phyloP scores from a whole-genome alignment of 1,140 invertebrate species.

The Bombus affinis region DNA sequence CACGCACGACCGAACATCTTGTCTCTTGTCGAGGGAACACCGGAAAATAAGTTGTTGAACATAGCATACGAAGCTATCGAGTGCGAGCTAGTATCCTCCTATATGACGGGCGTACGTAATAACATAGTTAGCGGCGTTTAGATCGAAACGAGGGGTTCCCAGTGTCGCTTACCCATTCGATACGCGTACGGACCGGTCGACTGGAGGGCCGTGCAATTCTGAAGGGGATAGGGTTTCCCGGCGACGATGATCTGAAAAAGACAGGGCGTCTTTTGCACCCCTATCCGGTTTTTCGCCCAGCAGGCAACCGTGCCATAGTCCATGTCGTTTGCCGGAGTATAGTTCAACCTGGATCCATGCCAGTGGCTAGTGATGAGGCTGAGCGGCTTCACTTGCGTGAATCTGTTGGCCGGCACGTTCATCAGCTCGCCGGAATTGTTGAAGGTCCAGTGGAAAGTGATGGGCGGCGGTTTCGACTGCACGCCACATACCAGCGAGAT shows the following conservation, averaged over 20 bases:
- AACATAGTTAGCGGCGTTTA: constrained; percentile 48
- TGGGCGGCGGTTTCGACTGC: constrained; percentile 91
- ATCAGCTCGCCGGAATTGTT: constrained; percentile 93
- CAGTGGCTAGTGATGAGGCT: constrained; percentile 82
- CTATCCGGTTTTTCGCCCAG: constrained; percentile 91
- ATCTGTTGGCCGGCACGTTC: constrained; percentile 86
- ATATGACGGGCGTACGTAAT: constrained; percentile 40
- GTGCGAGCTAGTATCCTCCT: constrained; percentile 19
- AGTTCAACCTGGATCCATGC: constrained; percentile 90
- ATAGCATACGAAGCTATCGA: constrained; percentile 22
- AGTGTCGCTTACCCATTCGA: constrained; percentile 72
- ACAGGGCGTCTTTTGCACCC: constrained; percentile 91
- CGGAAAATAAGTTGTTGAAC: constrained; percentile 61
- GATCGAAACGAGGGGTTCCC: constrained; percentile 19
- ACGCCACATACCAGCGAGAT: constrained; percentile 92
- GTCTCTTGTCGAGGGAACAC: constrained; percentile 1
- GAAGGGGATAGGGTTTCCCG: constrained; percentile 90
- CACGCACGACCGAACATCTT: constrained; percentile 37
- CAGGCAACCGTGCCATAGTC: constrained; percentile 94
- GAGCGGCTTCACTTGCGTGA: constrained; percentile 79
- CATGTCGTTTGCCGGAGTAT: constrained; percentile 91
- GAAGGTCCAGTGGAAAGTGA: constrained; percentile 93
- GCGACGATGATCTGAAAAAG: constrained; percentile 89
- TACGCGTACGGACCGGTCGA: constrained; percentile 76
- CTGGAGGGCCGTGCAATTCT: constrained; percentile 90